Evolutionary conservation across 2,888 invertebrate genomes (phyloP).

Genomic region (Ephialtes manifestator): DNA sequence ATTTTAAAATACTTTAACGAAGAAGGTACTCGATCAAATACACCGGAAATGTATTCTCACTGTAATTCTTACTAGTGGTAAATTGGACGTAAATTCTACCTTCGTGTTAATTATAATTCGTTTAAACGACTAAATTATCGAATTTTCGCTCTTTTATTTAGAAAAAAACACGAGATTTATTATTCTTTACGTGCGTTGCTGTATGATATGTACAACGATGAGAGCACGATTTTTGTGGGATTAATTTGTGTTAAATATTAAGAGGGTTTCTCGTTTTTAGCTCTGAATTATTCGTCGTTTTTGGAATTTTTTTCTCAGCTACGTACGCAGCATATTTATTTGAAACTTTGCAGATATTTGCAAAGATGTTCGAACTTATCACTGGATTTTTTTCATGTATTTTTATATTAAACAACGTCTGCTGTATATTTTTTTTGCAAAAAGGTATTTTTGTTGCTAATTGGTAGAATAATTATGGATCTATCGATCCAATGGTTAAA

Average conservation of each 20-base stretch:
- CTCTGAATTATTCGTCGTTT: not conserved
- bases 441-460: too few relatives aligned
- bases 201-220: constrained; percentile 19
- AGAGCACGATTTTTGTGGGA: not conserved
- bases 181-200: not conserved
- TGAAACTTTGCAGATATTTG: too few relatives aligned
- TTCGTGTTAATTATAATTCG: not conserved
- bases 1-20: too few relatives aligned
- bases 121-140: not conserved
- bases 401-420: too few relatives aligned
- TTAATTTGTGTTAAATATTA: not conserved
- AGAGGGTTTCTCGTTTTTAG: not conserved
- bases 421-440: too few relatives aligned
- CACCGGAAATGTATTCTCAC: not conserved
- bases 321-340: not conserved
- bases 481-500: too few relatives aligned
- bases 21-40: too few relatives aligned
- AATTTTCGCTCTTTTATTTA: not conserved
- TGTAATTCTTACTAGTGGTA: not conserved
- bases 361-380: too few relatives aligned
- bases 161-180: not conserved
- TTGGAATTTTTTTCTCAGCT: not conserved
- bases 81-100: constrained; percentile 11
- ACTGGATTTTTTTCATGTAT: too few relatives aligned
- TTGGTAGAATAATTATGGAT: too few relatives aligned